Evolutionary conservation across 2,888 invertebrate species (phyloP).

Genomic region (Lucinisca nassula): DNA sequence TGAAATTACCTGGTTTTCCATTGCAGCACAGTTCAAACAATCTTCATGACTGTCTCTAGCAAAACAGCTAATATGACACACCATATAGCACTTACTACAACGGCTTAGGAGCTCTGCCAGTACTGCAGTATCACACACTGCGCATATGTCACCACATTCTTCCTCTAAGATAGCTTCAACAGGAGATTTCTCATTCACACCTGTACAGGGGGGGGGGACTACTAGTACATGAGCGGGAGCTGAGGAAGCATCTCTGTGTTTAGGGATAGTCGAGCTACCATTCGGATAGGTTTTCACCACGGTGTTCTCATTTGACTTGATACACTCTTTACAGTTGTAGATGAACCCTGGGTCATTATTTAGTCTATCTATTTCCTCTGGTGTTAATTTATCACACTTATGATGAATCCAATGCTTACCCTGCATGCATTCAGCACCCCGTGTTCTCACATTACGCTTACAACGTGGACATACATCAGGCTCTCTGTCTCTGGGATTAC

Average conservation of each 20-base stretch:
- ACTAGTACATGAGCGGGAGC: background rate
- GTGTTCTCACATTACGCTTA: background rate
- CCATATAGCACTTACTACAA: background rate
- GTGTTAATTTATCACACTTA: background rate
- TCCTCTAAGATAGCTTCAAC: no score
- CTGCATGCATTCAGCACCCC: background rate
- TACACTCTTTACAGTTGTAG: background rate
- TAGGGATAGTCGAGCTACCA: background rate
- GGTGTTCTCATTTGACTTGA: background rate
- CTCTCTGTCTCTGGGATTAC: no score
- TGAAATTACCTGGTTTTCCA: background rate
- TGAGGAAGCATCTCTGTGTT: background rate
- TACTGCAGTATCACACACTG: background rate
- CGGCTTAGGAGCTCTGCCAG: background rate
- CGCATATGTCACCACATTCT: background rate
- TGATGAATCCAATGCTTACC: background rate
- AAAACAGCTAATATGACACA: background rate
- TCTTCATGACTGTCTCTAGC: background rate
- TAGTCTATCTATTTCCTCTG: background rate
- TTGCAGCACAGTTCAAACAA: background rate
- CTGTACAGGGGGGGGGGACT: background rate
- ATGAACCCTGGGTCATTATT: background rate
- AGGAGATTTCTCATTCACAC: background rate
- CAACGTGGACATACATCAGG: background rate
- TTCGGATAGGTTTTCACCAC: background rate